phyloP scores from a whole-genome alignment of 2,797 vertebrate genomes.

The Lepidocolaptes lacrymiger region DNA sequence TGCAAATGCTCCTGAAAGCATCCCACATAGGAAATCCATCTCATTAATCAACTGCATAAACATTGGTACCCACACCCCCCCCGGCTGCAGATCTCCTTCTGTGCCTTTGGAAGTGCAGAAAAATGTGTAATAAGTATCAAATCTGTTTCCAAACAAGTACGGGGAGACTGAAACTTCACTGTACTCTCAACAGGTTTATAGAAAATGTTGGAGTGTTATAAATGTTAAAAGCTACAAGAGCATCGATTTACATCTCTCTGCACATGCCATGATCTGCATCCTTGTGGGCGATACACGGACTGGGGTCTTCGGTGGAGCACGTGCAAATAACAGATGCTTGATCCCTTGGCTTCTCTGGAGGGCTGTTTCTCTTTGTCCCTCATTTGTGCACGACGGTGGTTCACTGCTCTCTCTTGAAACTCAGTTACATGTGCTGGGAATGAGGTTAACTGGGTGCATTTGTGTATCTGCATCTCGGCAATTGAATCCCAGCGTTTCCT shows the following conservation, averaged over 20 bases:
- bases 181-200: background rate
- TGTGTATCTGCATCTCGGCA: background rate
- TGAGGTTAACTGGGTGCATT: rapidly evolving
- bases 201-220: background rate
- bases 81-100: background rate
- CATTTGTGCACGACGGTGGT: background rate
- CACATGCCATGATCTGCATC: background rate
- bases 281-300: background rate
- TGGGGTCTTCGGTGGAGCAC: background rate
- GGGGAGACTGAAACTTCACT: background rate
- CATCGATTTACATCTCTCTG: background rate
- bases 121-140: background rate
- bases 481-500: rapidly evolving
- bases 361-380: background rate
- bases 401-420: background rate
- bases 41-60: background rate
- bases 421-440: background rate
- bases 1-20: background rate
- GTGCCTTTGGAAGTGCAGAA: background rate
- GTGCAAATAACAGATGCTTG: rapidly evolving
- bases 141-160: background rate
- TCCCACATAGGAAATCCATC: background rate
- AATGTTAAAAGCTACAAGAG: background rate
- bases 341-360: background rate
- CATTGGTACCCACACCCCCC: background rate